Evolutionary conservation across 1,140 invertebrate species (phyloP), one percentile per base, ranked within the genome.

Genomic region (Hyposmocoma kahamanoa): DNA sequence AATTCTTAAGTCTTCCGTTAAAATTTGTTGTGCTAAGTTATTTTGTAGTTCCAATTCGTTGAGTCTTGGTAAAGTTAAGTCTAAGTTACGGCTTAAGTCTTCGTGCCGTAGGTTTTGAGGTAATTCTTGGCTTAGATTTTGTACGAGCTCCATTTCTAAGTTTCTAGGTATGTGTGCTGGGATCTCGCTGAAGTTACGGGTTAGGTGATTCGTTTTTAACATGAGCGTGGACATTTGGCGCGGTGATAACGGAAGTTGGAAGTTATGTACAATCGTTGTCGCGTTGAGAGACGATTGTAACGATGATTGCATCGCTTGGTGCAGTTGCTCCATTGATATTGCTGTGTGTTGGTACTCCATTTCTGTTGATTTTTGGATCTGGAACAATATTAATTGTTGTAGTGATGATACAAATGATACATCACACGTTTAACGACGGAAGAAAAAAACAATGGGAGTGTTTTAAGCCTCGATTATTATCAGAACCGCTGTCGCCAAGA

Each of bases 201-300:
- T 59, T 8, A 79, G 28, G 20, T 77, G 74, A 48, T 81, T 82
- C 0, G 70, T 67, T 59, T 84, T 84, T 0, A 83, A 47, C 79
- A 83, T 83, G 1, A 84, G 51, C 0, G 74, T 79, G 5, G 81
- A 82, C 67, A 84, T 81, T 47, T 83, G 81, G 21, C 80, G 46
- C 0, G 80, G 80, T 1, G 78, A 81, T 4, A 82, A 47, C 0
- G 76, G 81, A n/a, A 84, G 46, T 47, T 79, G 77, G 45, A 84
- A 73, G 50, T 82, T 82, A 45, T 84, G 81, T 0, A 72, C 63
- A 0, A 81, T 59, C 8, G 68, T 58, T 11, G 52, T 60, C 8
- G 59, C 58, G 44, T 70, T 71, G 0, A 84, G 50, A 0, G 80
- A 67, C 0, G 71, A 64, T 10, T 82, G 78, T n/a, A n/a, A n/a